Evolutionary conservation across 2,797 vertebrate species (phyloP).

Genomic region (Clarias pachynema): DNA sequence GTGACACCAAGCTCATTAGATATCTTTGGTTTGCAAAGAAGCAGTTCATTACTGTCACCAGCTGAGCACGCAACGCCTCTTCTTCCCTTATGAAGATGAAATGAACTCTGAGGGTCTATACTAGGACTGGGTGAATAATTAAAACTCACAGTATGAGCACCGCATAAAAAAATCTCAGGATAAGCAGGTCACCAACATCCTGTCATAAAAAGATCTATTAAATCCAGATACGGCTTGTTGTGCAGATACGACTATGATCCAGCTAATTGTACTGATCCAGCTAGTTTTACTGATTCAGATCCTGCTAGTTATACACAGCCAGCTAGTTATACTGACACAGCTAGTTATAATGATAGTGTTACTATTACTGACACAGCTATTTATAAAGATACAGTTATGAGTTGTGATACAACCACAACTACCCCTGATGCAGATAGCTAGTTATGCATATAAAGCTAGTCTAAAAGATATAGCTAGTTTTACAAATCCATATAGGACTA

Average conservation of each 20-base stretch:
- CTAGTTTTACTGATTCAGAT: neutral
- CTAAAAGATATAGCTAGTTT: neutral
- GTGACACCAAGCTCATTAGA: constrained; percentile 30
- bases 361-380: neutral
- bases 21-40: constrained; percentile 37
- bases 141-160: constrained; percentile 21
- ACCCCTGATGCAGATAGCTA: neutral
- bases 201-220: neutral
- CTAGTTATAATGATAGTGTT: neutral
- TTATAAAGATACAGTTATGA: neutral
- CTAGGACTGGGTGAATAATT: constrained; percentile 15
- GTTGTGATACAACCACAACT: too few relatives aligned
- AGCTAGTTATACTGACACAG: neutral
- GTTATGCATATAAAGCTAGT: neutral
- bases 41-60: constrained; percentile 42
- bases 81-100: constrained; percentile 18
- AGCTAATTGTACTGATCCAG: neutral
- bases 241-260: neutral
- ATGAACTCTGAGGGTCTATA: constrained; percentile 16
- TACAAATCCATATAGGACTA: neutral
- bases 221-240: neutral
- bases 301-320: too few relatives aligned
- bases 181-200: neutral
- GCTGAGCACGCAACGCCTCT: constrained; percentile 19
- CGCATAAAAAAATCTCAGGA: neutral